Evolutionary conservation across 1,140 invertebrate genomes (phyloP).

Genomic region (Drosophila varians): DNA sequence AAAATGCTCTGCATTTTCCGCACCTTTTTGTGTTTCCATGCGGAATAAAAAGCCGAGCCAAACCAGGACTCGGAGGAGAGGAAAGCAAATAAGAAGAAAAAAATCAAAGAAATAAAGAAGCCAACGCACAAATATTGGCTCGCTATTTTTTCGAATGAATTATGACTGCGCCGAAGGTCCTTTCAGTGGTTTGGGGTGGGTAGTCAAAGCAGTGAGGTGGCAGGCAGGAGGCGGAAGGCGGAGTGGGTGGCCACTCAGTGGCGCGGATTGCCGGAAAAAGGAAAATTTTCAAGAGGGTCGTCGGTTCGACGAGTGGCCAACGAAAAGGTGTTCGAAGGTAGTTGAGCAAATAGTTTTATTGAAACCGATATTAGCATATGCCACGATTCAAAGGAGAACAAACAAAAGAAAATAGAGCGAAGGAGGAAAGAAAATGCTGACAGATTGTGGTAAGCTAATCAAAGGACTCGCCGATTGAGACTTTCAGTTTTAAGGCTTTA

Average conservation of each 20-base stretch:
- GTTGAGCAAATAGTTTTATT: conserved; percentile 58
- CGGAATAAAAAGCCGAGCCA: conserved; percentile 51
- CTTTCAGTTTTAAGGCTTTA: not conserved
- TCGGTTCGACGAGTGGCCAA: conserved; percentile 48
- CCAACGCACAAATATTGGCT: conserved; percentile 74
- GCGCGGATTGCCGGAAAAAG: conserved; percentile 37
- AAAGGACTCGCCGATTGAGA: not conserved
- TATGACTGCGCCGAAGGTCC: conserved; percentile 53
- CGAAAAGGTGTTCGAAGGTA: conserved; percentile 48
- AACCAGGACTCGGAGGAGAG: not conserved
- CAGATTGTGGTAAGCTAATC: conserved; percentile 37
- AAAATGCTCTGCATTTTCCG: conserved; percentile 76
- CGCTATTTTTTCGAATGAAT: conserved; percentile 72
- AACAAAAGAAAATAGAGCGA: conserved; percentile 11
- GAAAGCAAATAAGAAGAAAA: conserved; percentile 20
- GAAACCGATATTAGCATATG: conserved; percentile 56
- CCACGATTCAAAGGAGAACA: conserved; percentile 4
- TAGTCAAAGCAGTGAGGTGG: not conserved
- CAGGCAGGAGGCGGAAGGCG: not conserved
- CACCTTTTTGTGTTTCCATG: conserved; percentile 65
- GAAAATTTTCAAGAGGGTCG: conserved; percentile 47
- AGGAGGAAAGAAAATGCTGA: conserved; percentile 25
- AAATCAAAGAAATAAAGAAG: conserved; percentile 57
- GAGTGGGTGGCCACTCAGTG: conserved; percentile 19
- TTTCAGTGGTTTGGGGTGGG: conserved; percentile 5